Evolutionary conservation across 2,797 vertebrate species (phyloP).

Genomic region (Amblyopsis hoosieri): DNA sequence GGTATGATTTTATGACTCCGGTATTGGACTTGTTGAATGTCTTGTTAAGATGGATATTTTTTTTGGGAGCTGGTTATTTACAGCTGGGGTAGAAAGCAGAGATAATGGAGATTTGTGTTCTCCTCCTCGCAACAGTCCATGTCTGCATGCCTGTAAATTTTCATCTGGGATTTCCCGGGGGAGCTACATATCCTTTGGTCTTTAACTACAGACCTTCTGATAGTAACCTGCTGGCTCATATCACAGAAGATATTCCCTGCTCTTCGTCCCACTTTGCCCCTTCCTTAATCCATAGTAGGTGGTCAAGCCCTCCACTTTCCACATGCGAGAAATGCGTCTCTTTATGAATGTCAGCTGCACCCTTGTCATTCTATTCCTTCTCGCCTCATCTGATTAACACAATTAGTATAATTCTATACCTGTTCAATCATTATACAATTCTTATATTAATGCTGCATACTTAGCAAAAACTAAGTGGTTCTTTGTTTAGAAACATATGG

Average conservation of each 20-base stretch:
- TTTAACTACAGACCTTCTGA: conserved; percentile 38
- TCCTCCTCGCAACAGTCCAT: conserved; percentile 24
- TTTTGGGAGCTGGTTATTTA: conserved; percentile 36
- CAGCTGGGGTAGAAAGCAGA: conserved; percentile 33
- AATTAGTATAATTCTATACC: neutral
- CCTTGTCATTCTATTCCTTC: neutral
- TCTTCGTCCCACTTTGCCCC: conserved; percentile 12
- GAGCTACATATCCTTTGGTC: conserved; percentile 45
- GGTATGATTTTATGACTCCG: too few species aligned
- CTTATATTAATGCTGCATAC: conserved; percentile 13
- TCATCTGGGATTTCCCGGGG: conserved; percentile 39
- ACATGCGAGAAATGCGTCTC: too few species aligned
- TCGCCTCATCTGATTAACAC: neutral
- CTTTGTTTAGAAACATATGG: conserved; percentile 27
- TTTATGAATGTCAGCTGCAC: neutral
- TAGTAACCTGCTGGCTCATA: conserved; percentile 43
- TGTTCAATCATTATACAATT: too few species aligned
- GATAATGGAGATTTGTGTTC: conserved; percentile 58
- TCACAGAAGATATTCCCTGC: conserved; percentile 28
- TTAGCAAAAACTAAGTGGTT: neutral
- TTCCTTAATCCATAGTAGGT: neutral
- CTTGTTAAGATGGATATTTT: conserved; percentile 1
- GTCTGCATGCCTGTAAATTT: conserved; percentile 58
- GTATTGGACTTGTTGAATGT: neutral
- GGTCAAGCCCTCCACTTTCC: too few species aligned